Conservation (phyloP, 2,797 vertebrate species). For the Yasuhikotakia modesta region DNA sequence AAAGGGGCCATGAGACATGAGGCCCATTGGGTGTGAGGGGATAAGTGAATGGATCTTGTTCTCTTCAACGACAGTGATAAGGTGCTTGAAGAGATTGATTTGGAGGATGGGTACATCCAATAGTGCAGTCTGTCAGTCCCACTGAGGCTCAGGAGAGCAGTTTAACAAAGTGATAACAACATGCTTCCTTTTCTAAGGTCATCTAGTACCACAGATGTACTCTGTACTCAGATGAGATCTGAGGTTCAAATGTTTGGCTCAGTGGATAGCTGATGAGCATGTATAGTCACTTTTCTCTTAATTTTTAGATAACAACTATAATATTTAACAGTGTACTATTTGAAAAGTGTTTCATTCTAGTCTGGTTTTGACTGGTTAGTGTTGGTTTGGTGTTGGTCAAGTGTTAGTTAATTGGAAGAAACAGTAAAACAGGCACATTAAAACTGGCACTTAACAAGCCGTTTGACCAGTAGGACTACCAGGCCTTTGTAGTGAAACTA, state of each 20-base stretch:
- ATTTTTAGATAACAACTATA: not conserved
- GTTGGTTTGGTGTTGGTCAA: too few relatives aligned
- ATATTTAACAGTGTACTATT: not conserved
- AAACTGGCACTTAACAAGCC: too few relatives aligned
- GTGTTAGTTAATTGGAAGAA: too few relatives aligned
- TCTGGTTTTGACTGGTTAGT: too few relatives aligned
- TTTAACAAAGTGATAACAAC: slow-evolving; percentile 23
- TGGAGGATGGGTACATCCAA: slow-evolving; percentile 45
- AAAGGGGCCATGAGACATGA: slow-evolving; percentile 61
- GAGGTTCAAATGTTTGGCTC: not conserved
- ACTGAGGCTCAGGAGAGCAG: slow-evolving; percentile 34
- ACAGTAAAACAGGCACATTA: too few relatives aligned
- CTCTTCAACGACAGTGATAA: slow-evolving; percentile 51
- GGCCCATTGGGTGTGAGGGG: slow-evolving; percentile 26
- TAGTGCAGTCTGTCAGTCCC: slow-evolving; percentile 22
- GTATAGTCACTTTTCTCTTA: not conserved
- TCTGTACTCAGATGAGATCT: not conserved
- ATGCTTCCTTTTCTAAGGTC: slow-evolving; percentile 21
- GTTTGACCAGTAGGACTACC: too few relatives aligned
- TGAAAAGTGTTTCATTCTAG: too few relatives aligned
- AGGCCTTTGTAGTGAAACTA: too few relatives aligned
- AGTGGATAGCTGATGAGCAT: not conserved
- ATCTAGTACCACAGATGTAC: not conserved
- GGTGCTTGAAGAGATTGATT: slow-evolving; percentile 79
- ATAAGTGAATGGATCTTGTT: slow-evolving; percentile 61